Percentiles rank a stretch among this genome's conserved stretches.
Evolutionary conservation across 1,140 invertebrate species (phyloP).

Genomic region (Cydia fagiglandana): DNA sequence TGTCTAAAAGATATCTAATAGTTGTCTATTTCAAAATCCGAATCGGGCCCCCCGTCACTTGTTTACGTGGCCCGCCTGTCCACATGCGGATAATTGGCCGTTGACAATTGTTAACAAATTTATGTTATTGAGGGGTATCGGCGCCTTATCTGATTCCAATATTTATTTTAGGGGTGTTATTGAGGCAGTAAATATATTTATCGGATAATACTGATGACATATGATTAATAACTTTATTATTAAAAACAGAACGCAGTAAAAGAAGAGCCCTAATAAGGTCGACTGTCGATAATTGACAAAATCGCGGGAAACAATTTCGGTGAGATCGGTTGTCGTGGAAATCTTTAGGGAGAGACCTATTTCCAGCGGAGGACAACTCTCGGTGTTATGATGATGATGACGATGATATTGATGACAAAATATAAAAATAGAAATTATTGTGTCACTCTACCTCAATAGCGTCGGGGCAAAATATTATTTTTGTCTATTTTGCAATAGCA

Average conservation of each 20-base stretch:
- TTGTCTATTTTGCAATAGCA: too few species aligned
- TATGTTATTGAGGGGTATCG: not conserved
- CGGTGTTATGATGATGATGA: too few species aligned
- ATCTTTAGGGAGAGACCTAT: too few species aligned
- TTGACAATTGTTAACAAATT: constrained; percentile 10
- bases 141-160: not conserved
- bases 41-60: not conserved
- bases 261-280: not conserved
- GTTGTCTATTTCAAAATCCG: too few species aligned
- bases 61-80: not conserved
- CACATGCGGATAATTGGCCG: not conserved
- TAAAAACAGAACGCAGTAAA: not conserved
- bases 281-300: not conserved
- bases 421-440: too few species aligned
- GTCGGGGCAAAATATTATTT: too few species aligned
- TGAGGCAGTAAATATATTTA: not conserved
- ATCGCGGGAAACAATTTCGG: not conserved
- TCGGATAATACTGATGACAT: not conserved
- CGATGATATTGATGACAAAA: too few species aligned
- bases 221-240: not conserved
- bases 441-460: too few species aligned
- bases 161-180: constrained; percentile 7
- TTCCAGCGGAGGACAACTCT: too few species aligned
- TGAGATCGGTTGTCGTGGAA: too few species aligned
- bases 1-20: too few species aligned